phyloP scores from a whole-genome alignment of 2,797 vertebrate species.

The Lepilemur septentrionalis region DNA sequence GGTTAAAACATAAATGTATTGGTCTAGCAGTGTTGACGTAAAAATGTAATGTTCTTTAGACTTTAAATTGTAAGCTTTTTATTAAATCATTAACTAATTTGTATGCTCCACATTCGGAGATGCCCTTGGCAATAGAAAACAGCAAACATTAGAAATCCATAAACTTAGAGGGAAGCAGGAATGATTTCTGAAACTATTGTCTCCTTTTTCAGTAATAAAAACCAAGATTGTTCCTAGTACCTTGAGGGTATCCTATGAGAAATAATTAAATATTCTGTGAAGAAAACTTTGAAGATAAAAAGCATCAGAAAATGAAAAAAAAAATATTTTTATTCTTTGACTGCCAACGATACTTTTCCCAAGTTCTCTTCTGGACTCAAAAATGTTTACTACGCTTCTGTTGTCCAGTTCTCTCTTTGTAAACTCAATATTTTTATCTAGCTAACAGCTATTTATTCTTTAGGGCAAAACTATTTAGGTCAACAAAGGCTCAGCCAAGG shows the following conservation, averaged over 20 bases:
- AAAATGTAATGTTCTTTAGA: not conserved
- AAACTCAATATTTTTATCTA: constrained; percentile 29
- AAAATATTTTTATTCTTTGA: constrained; percentile 26
- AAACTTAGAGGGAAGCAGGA: not conserved
- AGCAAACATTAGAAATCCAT: not conserved
- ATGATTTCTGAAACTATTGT: constrained; percentile 26
- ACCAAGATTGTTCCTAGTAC: not conserved
- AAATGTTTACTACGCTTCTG: constrained; percentile 34
- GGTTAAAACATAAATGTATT: not conserved
- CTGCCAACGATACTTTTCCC: constrained; percentile 7
- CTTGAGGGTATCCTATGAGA: not conserved
- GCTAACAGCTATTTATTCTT: constrained; percentile 25
- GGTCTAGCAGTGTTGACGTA: not conserved
- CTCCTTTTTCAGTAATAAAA: constrained; percentile 18
- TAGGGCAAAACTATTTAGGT: constrained; percentile 30
- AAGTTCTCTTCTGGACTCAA: constrained; percentile 49
- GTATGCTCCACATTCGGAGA: not conserved
- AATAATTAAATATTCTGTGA: constrained; percentile 39
- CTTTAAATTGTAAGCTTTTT: not conserved
- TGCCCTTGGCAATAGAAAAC: not conserved
- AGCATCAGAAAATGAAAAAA: not conserved
- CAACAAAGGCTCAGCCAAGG: not conserved
- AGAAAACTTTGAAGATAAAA: constrained; percentile 37
- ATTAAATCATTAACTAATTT: not conserved
- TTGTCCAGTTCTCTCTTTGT: not conserved